Conservation (phyloP, 2,113 vertebrate species). For the Brachyhypopomus gauderio region DNA sequence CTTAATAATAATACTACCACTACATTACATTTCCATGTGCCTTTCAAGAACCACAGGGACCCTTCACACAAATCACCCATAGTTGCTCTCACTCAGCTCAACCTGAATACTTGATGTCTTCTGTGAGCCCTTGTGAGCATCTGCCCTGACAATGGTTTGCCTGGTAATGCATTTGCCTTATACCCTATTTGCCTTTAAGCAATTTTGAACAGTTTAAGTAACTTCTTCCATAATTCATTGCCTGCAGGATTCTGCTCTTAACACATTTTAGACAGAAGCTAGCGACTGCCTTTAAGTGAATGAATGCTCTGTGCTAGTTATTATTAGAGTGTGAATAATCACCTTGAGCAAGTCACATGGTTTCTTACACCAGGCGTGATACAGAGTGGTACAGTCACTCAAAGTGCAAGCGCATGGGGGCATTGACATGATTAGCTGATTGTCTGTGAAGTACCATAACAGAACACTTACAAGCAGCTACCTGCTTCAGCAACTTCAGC, state of each 20-base stretch:
- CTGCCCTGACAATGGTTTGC: background rate
- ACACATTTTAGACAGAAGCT: background rate
- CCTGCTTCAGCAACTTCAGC: conserved; percentile 52
- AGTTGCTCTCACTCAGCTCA: background rate
- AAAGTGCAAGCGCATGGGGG: conserved; percentile 30
- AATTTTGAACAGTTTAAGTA: conserved; percentile 6
- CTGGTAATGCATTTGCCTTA: background rate
- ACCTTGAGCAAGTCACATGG: conserved; percentile 23
- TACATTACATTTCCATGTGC: no score
- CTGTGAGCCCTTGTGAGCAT: background rate
- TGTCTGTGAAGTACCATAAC: conserved; percentile 46
- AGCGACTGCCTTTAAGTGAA: background rate
- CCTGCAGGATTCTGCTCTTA: background rate
- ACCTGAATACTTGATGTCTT: background rate
- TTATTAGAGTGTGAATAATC: conserved; percentile 14
- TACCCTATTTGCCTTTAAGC: conserved; percentile 38
- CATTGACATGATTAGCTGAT: conserved; percentile 49
- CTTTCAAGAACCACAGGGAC: background rate
- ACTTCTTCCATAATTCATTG: background rate
- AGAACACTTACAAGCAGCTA: conserved; percentile 37
- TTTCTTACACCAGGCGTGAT: background rate
- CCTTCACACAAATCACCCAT: background rate
- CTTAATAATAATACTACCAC: no score
- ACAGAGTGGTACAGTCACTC: background rate
- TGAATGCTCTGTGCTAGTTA: background rate